phyloP scores from a whole-genome alignment of 2,113 vertebrate species.

The Abramis brama region DNA sequence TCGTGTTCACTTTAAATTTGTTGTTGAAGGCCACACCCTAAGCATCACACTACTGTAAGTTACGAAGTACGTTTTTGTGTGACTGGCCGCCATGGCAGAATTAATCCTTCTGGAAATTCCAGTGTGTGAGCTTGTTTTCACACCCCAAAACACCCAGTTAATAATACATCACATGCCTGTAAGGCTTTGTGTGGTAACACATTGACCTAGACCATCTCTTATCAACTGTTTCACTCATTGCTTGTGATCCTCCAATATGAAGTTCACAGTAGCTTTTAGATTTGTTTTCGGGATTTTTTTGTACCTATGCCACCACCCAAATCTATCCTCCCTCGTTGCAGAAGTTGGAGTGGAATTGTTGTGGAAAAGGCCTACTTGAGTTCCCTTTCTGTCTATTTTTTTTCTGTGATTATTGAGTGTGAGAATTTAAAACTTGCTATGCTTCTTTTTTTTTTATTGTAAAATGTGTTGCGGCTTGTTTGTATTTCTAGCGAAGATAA shows the following conservation, averaged over 20 bases:
- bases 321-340: conserved; percentile 65
- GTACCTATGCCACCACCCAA: conserved; percentile 60
- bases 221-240: not conserved
- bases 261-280: conserved; percentile 29
- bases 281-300: conserved; percentile 49
- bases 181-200: conserved; percentile 18
- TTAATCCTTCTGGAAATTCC: conserved; percentile 36
- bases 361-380: conserved; percentile 68
- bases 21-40: conserved; percentile 36
- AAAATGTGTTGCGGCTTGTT: conserved; percentile 61
- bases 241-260: conserved; percentile 1
- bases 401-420: conserved; percentile 66
- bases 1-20: conserved; percentile 4
- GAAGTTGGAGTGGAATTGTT: conserved; percentile 64
- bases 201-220: conserved; percentile 19
- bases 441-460: conserved; percentile 55
- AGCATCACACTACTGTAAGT: conserved; percentile 34
- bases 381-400: conserved; percentile 65
- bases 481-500: conserved; percentile 59
- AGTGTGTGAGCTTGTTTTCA: conserved; percentile 4
- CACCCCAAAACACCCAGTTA: conserved; percentile 23
- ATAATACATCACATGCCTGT: conserved; percentile 30
- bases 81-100: conserved; percentile 1
- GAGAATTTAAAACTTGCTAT: conserved; percentile 65
- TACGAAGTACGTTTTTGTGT: conserved; percentile 2